These are phyloP conservation scores for Heteromormyrus szaboi DNA, from an alignment of 2,797 vertebrate genomes.

Conservation along the genomic window DNA sequence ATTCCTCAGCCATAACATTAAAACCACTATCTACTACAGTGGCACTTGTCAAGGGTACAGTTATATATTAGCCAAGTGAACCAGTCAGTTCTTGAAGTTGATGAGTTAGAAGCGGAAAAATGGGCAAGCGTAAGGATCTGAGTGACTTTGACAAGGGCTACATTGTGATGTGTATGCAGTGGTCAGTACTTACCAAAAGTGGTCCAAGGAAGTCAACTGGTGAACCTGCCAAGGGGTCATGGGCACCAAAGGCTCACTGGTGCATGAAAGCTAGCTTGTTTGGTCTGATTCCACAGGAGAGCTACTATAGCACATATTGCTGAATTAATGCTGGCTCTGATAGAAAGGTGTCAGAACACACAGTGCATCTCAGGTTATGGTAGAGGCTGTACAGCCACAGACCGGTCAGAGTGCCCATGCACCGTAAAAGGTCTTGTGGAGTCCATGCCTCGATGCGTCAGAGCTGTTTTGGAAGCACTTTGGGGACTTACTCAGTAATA, in stretches of 20 bases:
- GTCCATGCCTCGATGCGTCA: not conserved
- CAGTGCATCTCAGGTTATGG: not conserved
- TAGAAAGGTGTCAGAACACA: not conserved
- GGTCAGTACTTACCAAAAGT: not conserved
- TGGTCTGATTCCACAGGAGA: not conserved
- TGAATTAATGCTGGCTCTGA: not conserved
- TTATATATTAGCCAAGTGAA: not conserved
- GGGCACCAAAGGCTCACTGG: not conserved
- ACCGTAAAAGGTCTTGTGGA: not conserved
- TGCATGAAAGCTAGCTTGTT: not conserved
- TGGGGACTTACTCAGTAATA: not conserved
- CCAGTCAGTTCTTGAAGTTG: not conserved
- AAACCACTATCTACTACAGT: not conserved
- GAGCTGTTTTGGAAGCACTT: not conserved
- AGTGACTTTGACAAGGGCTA: not conserved
- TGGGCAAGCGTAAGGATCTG: not conserved
- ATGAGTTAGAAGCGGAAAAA: not conserved
- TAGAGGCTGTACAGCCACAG: not conserved
- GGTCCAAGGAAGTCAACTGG: not conserved
- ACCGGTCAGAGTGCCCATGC: not conserved
- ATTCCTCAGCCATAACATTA: not conserved
- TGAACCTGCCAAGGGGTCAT: not conserved
- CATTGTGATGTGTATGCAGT: not conserved
- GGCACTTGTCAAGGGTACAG: not conserved
- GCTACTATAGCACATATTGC: not conserved